A percentile compares a stretch with the other conserved stretches of the same genome.
Evolutionary conservation across 1,140 invertebrate species (phyloP).

Genomic region (Rhyzopertha dominica): DNA sequence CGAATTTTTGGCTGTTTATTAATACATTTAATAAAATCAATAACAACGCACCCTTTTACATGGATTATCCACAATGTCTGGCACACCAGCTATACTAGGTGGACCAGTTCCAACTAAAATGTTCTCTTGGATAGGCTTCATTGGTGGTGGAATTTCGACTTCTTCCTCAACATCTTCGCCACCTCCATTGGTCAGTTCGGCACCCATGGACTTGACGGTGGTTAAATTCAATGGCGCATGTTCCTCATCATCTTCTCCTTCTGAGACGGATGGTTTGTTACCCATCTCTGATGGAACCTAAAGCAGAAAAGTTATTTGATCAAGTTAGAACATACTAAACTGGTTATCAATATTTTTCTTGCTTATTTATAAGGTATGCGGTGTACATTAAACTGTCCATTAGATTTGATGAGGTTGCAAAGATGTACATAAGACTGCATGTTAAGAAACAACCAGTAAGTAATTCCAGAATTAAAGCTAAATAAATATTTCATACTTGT

Average conservation of each 20-base stretch:
- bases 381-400: too few species aligned
- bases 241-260: constrained; percentile 47
- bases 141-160: constrained; percentile 87
- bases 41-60: constrained; percentile 58
- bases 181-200: constrained; percentile 43
- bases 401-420: too few species aligned
- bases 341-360: too few species aligned
- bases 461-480: too few species aligned
- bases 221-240: constrained; percentile 24
- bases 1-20: too few species aligned
- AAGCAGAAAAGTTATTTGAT: constrained; percentile 23
- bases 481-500: too few species aligned
- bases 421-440: too few species aligned
- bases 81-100: constrained; percentile 52
- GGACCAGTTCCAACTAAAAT: constrained; percentile 52
- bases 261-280: constrained; percentile 45
- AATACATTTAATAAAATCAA: constrained; percentile 4
- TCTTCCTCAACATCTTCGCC: constrained; percentile 52
- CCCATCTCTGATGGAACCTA: constrained; percentile 46
- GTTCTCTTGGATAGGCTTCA: constrained; percentile 87
- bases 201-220: constrained; percentile 31
- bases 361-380: too few species aligned
- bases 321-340: too few species aligned
- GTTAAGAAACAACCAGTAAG: too few species aligned
- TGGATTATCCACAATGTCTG: constrained; percentile 55